These are phyloP conservation scores for Petroica traversi DNA, from an alignment of 2,113 vertebrate genomes.

Conservation along the genomic window DNA sequence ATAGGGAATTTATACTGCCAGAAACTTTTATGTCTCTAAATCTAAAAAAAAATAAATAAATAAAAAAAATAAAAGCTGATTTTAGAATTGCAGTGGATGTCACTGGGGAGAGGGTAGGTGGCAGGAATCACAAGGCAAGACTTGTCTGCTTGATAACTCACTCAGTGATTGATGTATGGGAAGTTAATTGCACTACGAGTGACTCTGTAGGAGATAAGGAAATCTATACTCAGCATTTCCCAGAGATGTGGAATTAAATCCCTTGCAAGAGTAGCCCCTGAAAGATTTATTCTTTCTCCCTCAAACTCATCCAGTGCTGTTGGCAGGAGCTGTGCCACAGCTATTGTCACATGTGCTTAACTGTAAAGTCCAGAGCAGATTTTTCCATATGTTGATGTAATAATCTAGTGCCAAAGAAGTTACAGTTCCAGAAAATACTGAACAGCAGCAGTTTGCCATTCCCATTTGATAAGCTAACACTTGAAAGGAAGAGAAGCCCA, in stretches of 20 bases:
- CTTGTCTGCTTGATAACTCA: not conserved
- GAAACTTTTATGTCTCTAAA: not conserved
- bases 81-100: not conserved
- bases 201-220: not conserved
- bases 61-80: not conserved
- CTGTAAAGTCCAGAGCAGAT: not conserved
- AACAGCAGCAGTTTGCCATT: not conserved
- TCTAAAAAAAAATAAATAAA: too few species aligned
- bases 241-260: not conserved
- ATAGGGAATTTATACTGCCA: not conserved
- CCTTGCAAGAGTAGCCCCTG: not conserved
- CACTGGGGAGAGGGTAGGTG: not conserved
- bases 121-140: not conserved
- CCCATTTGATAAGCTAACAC: not conserved
- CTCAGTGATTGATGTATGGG: not conserved
- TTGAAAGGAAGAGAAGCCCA: not conserved
- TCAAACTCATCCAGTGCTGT: not conserved
- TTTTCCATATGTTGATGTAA: not conserved
- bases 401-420: not conserved
- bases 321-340: not conserved
- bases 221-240: not conserved
- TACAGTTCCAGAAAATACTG: not conserved
- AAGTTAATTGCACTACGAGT: not conserved
- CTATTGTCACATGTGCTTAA: not conserved
- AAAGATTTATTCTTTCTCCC: not conserved